These are phyloP conservation scores for Eueides isabella DNA, from an alignment of 1,140 invertebrate genomes.

Conservation along the genomic window DNA sequence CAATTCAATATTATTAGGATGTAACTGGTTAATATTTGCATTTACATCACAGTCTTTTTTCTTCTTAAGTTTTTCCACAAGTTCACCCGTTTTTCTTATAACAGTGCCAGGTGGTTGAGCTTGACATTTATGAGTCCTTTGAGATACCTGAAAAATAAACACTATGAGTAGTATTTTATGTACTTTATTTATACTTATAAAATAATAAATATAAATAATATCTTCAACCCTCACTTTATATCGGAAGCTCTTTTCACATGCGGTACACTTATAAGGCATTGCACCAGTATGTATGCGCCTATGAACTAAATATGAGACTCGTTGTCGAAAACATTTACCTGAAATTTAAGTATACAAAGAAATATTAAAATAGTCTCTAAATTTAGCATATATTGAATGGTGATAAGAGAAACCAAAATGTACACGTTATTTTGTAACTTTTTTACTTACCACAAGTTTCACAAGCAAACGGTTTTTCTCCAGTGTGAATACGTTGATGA, in stretches of 20 bases:
- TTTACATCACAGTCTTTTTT: conserved; percentile 47
- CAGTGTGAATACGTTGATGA: conserved; percentile 93
- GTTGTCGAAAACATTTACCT: conserved; percentile 94
- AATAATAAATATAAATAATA: not conserved
- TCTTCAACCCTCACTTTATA: conserved; percentile 86
- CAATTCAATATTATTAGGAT: conserved; percentile 10
- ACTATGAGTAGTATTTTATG: not conserved
- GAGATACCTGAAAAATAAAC: conserved; percentile 84
- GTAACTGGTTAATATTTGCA: conserved; percentile 10
- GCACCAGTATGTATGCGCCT: conserved; percentile 91
- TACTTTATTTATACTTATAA: not conserved
- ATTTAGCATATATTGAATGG: not conserved
- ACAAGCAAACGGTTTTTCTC: conserved; percentile 95
- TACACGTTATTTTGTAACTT: not conserved
- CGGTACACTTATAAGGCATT: conserved; percentile 92
- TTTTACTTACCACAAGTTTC: conserved; percentile 90
- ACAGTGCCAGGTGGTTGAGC: conserved; percentile 83
- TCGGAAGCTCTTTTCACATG: conserved; percentile 91
- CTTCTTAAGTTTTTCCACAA: conserved; percentile 79
- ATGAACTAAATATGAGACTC: conserved; percentile 93
- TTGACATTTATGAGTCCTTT: conserved; percentile 90
- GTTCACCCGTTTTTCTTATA: conserved; percentile 76
- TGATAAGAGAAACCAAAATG: too few species aligned
- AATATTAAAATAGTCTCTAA: not conserved
- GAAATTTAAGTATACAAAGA: conserved; percentile 45